Base-by-base conservation (phyloP, 2,113 vertebrate species). In the Passer montanus region DNA sequence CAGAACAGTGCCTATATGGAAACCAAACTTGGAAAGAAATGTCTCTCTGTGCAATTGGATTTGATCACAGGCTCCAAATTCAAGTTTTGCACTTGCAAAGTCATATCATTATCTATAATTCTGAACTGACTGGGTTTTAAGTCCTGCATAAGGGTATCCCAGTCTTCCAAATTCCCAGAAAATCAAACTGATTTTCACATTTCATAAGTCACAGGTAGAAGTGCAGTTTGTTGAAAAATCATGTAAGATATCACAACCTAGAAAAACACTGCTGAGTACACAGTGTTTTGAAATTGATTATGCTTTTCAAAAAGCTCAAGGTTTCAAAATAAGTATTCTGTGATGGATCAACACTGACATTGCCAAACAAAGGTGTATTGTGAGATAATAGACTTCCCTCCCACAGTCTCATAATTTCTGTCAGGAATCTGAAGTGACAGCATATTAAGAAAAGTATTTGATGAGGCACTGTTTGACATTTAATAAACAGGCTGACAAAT, bases 81-180 rank as follows among this genome's bases (percentile, higher is more conserved):
- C 11, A 47, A 64, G 63, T 19, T 15, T 63, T 44, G 14, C 22
- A 33, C n/a, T 72, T 72, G 17, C 18, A 87, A 68, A 75, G 16
- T 33, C 0, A 0, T 20, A 23, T 11, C 1, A 0, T 6, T 78
- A 21, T 7, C 39, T 33, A 8, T 26, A 9, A 43, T 41, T 75
- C 15, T 76, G 21, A 12, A 56, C 47, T 0, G 9, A 3, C 26
- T 62, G 24, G 2, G 5, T 78, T 92, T 87, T 19, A 70, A 77
- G 56, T 63, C 60, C 82, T 39, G 8, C 1, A 9, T 8, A 9
- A 13, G 7, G 12, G 6, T 28, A 52, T 35, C 15, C 6, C 7
- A 55, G 4, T 30, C 15, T 89, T 74, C n/a, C 43, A 53, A 41
- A 37, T 28, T 76, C 33, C 43, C 37, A 62, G 49, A 56, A 80